These are phyloP conservation scores for Achlya flavicornis DNA, from an alignment of 2,888 invertebrate species.

Conservation along the genomic window DNA sequence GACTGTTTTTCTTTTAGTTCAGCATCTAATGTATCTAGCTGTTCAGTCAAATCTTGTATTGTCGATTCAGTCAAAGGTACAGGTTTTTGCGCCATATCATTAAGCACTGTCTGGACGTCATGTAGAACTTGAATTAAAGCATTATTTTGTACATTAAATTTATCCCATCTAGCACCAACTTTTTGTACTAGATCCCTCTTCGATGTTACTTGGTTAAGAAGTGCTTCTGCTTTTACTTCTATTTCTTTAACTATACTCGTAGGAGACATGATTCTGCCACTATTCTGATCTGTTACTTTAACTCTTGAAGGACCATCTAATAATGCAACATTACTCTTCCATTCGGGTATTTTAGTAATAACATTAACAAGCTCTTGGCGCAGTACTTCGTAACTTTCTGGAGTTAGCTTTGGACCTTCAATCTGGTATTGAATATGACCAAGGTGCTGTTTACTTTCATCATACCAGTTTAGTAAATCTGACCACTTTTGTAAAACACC, in stretches of 20 bases:
- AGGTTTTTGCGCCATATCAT: slow-evolving; percentile 81
- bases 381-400: slow-evolving; percentile 88
- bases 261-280: slow-evolving; percentile 89
- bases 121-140: slow-evolving; percentile 87
- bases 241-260: slow-evolving; percentile 88
- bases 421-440: slow-evolving; percentile 91
- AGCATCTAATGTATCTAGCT: slow-evolving; percentile 81
- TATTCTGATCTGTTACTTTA: slow-evolving; percentile 87
- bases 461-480: slow-evolving; percentile 91
- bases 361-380: slow-evolving; percentile 88
- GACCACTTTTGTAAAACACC: slow-evolving; percentile 91
- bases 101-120: slow-evolving; percentile 81
- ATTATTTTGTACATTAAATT: slow-evolving; percentile 89
- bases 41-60: slow-evolving; percentile 77
- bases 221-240: slow-evolving; percentile 87
- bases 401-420: slow-evolving; percentile 88
- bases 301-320: slow-evolving; percentile 88
- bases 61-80: slow-evolving; percentile 75
- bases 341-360: slow-evolving; percentile 86
- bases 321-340: slow-evolving; percentile 87
- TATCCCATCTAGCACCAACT: slow-evolving; percentile 89
- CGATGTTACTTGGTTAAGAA: slow-evolving; percentile 86
- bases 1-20: slow-evolving; percentile 84
- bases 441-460: slow-evolving; percentile 90
- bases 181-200: slow-evolving; percentile 88